Evolutionary conservation across 1,140 invertebrate species (phyloP), one percentile per base, ranked within the genome.

Genomic region (Caenorhabditis latens): DNA sequence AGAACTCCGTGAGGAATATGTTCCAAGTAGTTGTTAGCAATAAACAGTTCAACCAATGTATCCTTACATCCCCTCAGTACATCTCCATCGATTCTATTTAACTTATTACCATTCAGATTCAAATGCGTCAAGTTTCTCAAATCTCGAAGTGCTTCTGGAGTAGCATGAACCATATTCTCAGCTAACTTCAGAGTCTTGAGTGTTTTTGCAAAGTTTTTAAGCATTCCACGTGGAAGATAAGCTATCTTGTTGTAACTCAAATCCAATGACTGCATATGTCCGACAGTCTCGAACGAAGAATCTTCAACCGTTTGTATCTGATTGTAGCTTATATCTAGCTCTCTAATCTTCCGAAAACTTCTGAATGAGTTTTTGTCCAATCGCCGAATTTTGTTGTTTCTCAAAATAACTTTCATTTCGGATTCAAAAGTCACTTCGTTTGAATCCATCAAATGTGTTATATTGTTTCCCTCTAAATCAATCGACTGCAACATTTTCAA

Each of bases 61-160:
- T 71, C n/a, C n/a, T 50, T 53, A 42, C 63, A 85, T 42, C 84
- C 84, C 67, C 71, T 65, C 32, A 67, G 24, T 21, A 85, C 63
- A 32, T 84, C 55, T 8, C 42, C 57, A 63, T 88, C 83, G 14
- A 84, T 50, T 24, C 58, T 87, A 55, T 86, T 83, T 42, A 88
- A 48, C 53, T 88, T 88, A 55, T 88, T 88, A 11, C 88, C 86
- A n/a, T 88, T 86, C 42, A 88, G 24, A 53, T 88, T 88, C 21
- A 88, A 50, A 84, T 87, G 63, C 8, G 75, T 84, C 32, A 88
- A 67, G n/a, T 61, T 75, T 55, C 85, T 43, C 40, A 88, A 40
- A 71, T 88, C 85, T 21, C 75, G 21, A 8, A 88, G 57, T 19
- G 53, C 88, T 55, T 87, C 86, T 43, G 88, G 88, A 13, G 88